Conservation (phyloP, 2,113 vertebrate genomes). For the Odocoileus hemionus region DNA sequence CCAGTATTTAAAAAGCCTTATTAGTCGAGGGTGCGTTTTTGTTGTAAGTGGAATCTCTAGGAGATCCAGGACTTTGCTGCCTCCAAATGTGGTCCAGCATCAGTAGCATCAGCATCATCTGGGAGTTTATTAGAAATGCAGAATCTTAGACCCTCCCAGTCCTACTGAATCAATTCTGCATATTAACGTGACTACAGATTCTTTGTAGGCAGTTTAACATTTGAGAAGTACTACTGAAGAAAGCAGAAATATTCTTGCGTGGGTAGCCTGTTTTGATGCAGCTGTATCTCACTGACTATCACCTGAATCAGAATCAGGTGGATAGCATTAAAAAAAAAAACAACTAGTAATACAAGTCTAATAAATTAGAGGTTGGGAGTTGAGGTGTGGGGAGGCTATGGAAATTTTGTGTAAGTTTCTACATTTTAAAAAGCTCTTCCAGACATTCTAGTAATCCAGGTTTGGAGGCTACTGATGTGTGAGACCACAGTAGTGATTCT, state of each 20-base stretch:
- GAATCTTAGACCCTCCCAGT: neutral
- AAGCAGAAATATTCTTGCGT: neutral
- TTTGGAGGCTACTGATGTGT: neutral
- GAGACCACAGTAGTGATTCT: neutral
- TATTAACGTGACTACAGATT: neutral
- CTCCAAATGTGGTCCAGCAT: neutral
- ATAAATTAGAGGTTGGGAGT: neutral
- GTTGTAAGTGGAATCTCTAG: neutral
- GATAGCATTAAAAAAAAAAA: neutral
- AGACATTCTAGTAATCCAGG: neutral
- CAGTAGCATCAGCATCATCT: neutral
- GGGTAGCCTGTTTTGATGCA: too few species aligned
- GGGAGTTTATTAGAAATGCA: neutral
- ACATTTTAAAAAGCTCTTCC: neutral
- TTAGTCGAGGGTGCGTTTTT: neutral
- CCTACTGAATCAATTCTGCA: neutral
- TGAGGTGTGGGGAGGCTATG: neutral
- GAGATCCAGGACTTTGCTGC: neutral
- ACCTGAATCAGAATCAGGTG: neutral
- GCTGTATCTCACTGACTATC: neutral
- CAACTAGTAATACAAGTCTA: neutral
- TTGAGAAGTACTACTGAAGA: neutral
- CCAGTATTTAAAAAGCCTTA: neutral
- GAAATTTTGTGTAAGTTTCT: neutral
- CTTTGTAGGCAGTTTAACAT: neutral